A percentile compares a stretch with the other conserved stretches of the same genome.
These are phyloP conservation scores for Empis stercorea DNA, from an alignment of 2,888 invertebrate species.

Conservation along the genomic window DNA sequence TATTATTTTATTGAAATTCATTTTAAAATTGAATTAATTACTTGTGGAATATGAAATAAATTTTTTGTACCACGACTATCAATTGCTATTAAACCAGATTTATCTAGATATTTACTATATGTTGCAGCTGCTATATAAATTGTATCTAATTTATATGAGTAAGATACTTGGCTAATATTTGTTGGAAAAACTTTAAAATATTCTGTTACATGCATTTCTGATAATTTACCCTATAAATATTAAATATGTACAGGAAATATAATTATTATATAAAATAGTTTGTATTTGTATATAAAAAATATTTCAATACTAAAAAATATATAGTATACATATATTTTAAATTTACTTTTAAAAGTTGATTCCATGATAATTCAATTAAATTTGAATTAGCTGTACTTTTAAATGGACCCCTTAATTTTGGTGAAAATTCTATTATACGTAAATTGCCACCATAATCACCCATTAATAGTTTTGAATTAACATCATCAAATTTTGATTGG, in stretches of 20 bases:
- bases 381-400: slow-evolving; percentile 52
- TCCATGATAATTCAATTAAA: slow-evolving; percentile 44
- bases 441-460: slow-evolving; percentile 67
- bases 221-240: background rate
- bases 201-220: background rate
- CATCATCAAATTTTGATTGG: slow-evolving; percentile 19
- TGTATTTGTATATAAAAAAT: no score
- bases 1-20: no score
- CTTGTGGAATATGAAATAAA: background rate
- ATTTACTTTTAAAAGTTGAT: slow-evolving; percentile 42
- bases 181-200: background rate
- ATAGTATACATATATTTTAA: no score
- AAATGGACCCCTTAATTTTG: slow-evolving; percentile 54
- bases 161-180: background rate
- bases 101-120: background rate
- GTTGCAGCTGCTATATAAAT: background rate
- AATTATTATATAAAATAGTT: no score
- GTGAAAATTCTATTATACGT: slow-evolving; percentile 47
- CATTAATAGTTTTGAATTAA: slow-evolving; percentile 43
- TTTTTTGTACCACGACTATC: background rate
- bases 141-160: background rate
- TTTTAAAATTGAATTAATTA: background rate
- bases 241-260: no score
- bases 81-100: background rate
- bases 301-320: background rate